Evolutionary conservation across 2,797 vertebrate genomes (phyloP), one percentile per base, ranked within the genome.

Genomic region (Microcaecilia unicolor): DNA sequence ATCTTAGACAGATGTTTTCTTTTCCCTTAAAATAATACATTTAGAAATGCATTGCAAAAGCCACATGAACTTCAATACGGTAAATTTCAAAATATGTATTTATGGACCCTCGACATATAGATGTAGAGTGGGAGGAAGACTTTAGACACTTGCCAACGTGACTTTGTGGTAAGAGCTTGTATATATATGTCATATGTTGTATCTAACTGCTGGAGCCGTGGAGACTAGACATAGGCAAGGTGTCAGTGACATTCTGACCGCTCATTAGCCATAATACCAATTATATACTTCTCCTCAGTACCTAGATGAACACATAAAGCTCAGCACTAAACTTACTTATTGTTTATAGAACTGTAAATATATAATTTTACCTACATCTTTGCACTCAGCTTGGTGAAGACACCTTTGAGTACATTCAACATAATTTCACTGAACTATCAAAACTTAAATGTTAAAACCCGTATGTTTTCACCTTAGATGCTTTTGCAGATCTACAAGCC

Each of bases 251-350:
- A 11, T 31, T 19, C n/a, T 40, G 23, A 17, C 14, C 58, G 27
- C 19, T 60, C 27, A 18, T 46, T 58, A 72, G 9, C 15, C n/a
- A n/a, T n/a, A n/a, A n/a, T n/a, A n/a, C n/a, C n/a, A n/a, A 25
- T 31, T 28, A 44, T 7, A 31, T 40, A n/a, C 42, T 53, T 38
- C 23, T 32, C 22, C 12, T 37, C 17, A 34, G 18, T 14, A 10
- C 15, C 10, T 39, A 15, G 14, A 3, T 45, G 13, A 24, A 5
- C 13, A 25, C 38, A 8, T 7, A 24, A 51, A 31, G 6, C 14
- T 43, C 37, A 56, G 26, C 17, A 42, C 6, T 9, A 5, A 56
- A 33, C 8, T 15, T 9, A 25, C 18, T 35, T 2, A 18, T 35
- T 50, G 25, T 22, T 41, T 15, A 29, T 15, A 61, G 21, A 20